Evolutionary conservation across 2,113 vertebrate genomes (phyloP).

Genomic region (Plotosus lineatus): DNA sequence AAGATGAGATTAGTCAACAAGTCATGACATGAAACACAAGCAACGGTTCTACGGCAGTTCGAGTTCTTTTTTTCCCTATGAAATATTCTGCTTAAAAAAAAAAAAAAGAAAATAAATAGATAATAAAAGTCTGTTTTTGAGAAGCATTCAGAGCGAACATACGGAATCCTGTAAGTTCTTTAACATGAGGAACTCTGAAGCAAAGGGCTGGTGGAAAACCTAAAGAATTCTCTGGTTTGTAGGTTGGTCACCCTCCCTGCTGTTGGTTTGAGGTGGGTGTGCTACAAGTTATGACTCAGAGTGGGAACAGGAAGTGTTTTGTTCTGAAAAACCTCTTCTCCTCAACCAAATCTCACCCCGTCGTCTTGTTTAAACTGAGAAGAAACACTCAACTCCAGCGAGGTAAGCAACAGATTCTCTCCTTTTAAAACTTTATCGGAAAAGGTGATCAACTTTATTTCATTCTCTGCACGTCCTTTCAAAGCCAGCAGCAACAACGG

Average conservation of each 20-base stretch:
- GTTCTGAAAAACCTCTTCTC: neutral
- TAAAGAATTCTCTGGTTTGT: neutral
- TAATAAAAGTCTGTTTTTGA: too few relatives aligned
- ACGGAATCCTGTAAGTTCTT: neutral
- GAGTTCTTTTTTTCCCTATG: neutral
- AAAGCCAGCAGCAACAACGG: neutral
- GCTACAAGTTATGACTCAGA: conserved; percentile 49
- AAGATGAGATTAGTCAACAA: neutral
- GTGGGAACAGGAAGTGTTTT: conserved; percentile 59
- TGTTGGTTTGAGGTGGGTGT: conserved; percentile 32
- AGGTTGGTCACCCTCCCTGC: conserved; percentile 21
- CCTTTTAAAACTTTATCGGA: neutral
- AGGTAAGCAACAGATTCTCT: conserved; percentile 54
- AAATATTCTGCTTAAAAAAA: too few relatives aligned
- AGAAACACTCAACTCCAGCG: neutral
- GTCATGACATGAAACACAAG: neutral
- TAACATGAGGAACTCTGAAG: neutral
- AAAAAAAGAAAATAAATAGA: too few relatives aligned
- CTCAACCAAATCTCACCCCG: conserved; percentile 40
- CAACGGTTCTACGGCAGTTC: neutral
- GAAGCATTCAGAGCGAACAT: neutral
- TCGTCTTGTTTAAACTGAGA: conserved; percentile 3
- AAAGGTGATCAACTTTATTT: neutral
- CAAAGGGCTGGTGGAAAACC: neutral
- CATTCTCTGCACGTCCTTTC: neutral